Conservation (phyloP, 2,797 vertebrate species). For the Ctenosaura bakeri region DNA sequence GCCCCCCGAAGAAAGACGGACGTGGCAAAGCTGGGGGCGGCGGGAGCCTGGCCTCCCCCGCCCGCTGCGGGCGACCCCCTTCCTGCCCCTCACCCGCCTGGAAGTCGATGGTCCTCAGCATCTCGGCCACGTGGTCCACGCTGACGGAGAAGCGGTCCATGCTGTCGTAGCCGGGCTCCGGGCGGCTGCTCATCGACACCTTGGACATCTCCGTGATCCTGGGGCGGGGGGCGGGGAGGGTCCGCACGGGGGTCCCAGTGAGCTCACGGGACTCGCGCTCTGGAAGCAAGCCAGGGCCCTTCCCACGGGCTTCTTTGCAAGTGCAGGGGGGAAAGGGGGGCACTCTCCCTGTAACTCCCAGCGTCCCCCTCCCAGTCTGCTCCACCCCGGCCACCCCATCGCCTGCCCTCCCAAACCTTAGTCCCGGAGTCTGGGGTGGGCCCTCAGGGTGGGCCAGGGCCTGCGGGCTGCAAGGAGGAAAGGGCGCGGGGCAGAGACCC, state of each 20-base stretch:
- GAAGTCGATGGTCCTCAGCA: slow-evolving; percentile 89
- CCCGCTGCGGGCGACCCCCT: too few relatives aligned
- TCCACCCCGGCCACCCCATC: too few relatives aligned
- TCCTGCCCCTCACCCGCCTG: slow-evolving; percentile 76
- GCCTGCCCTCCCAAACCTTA: too few relatives aligned
- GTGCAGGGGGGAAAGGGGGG: too few relatives aligned
- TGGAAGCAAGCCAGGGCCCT: too few relatives aligned
- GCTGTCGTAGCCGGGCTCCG: slow-evolving; percentile 85
- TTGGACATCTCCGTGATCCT: slow-evolving; percentile 85
- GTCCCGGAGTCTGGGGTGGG: too few relatives aligned
- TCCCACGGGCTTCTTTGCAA: too few relatives aligned
- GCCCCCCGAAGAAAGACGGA: too few relatives aligned
- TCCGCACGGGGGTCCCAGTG: too few relatives aligned
- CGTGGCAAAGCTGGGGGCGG: not conserved
- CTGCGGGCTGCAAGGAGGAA: not conserved
- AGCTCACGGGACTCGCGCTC: not conserved
- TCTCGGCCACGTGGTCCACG: slow-evolving; percentile 82
- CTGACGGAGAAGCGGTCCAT: slow-evolving; percentile 88
- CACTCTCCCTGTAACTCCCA: too few relatives aligned
- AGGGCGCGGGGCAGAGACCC: not conserved
- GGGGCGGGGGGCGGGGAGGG: not conserved
- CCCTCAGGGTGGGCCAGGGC: too few relatives aligned
- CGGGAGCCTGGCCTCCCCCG: not conserved
- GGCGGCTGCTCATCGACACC: slow-evolving; percentile 80
- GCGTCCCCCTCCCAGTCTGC: too few relatives aligned